These are phyloP conservation scores for Harpalus rufipes DNA, from an alignment of 2,888 invertebrate genomes.

Conservation along the genomic window DNA sequence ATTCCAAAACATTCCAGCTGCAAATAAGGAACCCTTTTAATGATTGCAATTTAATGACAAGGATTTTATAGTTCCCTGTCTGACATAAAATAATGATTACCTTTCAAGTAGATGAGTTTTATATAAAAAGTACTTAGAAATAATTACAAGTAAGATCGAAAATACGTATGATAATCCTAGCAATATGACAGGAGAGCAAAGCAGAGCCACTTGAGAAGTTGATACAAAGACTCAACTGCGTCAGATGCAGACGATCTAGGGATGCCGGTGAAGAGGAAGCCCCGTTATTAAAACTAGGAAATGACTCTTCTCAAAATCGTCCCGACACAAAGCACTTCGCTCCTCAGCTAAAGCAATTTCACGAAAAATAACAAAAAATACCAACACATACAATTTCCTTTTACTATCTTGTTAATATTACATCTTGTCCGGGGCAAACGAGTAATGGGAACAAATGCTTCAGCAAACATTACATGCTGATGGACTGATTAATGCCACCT, in stretches of 20 bases:
- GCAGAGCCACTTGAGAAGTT: conserved; percentile 31
- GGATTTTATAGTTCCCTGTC: background rate
- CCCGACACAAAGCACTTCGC: conserved; percentile 51
- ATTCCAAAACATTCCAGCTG: too few species aligned
- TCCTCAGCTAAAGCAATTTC: conserved; percentile 59
- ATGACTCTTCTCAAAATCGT: conserved; percentile 67
- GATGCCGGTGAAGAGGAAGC: conserved; percentile 58
- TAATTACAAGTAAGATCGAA: conserved; percentile 13
- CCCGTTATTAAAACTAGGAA: conserved; percentile 66
- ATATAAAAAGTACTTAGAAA: background rate
- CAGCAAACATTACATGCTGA: conserved; percentile 32
- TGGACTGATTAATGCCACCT: background rate
- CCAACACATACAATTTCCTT: conserved; percentile 60
- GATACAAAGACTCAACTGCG: conserved; percentile 47
- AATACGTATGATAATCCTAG: background rate
- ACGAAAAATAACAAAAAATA: conserved; percentile 61
- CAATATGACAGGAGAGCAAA: background rate
- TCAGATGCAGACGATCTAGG: conserved; percentile 32
- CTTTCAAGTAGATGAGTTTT: background rate
- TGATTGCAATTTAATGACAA: background rate
- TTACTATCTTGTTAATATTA: conserved; percentile 61
- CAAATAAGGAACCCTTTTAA: background rate
- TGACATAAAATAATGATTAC: background rate
- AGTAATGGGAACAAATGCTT: conserved; percentile 41
- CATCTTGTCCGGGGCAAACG: conserved; percentile 40